Evolutionary conservation across 2,888 invertebrate genomes (phyloP), one percentile per base, ranked within the genome.

Genomic region (Drosophila demipolita): DNA sequence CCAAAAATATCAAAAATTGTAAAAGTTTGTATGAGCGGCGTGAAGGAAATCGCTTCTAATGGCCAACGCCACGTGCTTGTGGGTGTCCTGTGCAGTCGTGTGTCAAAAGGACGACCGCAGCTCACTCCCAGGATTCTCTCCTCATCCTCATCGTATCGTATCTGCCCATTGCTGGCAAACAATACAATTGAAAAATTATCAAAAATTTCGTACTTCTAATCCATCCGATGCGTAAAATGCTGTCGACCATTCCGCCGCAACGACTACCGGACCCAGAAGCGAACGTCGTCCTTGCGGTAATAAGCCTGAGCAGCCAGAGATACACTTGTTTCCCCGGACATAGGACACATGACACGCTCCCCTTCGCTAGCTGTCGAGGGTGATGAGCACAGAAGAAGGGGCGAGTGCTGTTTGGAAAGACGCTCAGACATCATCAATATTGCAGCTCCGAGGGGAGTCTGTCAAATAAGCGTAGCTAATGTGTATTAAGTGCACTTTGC

Each of bases 401-500:
- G 52, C 23, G 20, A 20, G 2, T 35, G 66, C 29, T 65, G 55
- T 58, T 74, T 62, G 57, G n/a, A 45, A 52, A 61, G 69, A 61
- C 64, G 71, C 61, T 54, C 79, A 66, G 78, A 75, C 82, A 85
- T 85, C 87, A 85, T 85, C 89, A 89, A 85, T 85, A 85, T 85
- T 85, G 82, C 89, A 80, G 23, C 38, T n/a, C 23, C 12, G 9
- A n/a, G 38, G 36, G 69, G 54, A 73, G 80, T 60, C 78, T 87
- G 89, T 87, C 89, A 90, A 90, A 87, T 87, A 90, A 90, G 87
- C 90, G 90, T 87, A 62, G 73, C 87, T 90, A 87, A 87, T 90
- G 80, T 78, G 90, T 82, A 90, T 87, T 80, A 89, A 87, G 87
- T 87, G 87, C 87, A 86, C 80, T 88, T 83, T 72, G 9, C 48